Base-by-base conservation (phyloP, 2,797 vertebrate genomes). In the Selene dorsalis region DNA sequence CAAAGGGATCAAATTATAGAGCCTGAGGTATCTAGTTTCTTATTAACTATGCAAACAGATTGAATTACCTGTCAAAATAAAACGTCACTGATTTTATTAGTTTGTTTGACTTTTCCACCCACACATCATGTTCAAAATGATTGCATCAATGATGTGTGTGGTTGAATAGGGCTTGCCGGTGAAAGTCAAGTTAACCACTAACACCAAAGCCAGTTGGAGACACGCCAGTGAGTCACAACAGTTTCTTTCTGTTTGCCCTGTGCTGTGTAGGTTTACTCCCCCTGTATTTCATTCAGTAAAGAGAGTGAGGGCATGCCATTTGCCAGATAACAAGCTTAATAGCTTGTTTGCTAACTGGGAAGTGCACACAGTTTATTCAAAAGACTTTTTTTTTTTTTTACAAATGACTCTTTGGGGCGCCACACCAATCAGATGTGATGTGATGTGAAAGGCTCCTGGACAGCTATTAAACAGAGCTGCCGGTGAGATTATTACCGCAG, bases 41-140 rank as follows among this genome's bases (percentile, higher is more conserved):
- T 26, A 52, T 66, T 75, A 59, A 59, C 30, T 18, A 43, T 68
- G 38, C 32, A 14, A 13, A 17, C 47, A 65, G 69, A 53, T 69
- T 32, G 38, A 52, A 60, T 60, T 38, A 58, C 69, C 32, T 41
- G 47, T 3, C 63, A 26, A 66, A 65, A 32, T 38, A 60, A 35
- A 0, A 11, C 13, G 28, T 7, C 39, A 43, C 22, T 62, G 48
- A 35, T 39, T 61, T 60, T 6, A 69, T 32, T 43, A 50, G 35
- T 32, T 58, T 0, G n/a, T 59, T n/a, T 26, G 24, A 55, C n/a
- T 61, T 60, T 45, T 28, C 3, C 24, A 61, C 22, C 7, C 24
- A 61, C 18, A 30, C 18, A 48, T 4, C 0, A 14, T 18, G n/a
- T 59, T 73, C 30, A 60, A 59, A 70, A 39, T 60, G 60, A n/a